Evolutionary conservation across 1,140 invertebrate genomes (phyloP), one percentile per base, ranked within the genome.

Genomic region (Elymnias hypermnestra): DNA sequence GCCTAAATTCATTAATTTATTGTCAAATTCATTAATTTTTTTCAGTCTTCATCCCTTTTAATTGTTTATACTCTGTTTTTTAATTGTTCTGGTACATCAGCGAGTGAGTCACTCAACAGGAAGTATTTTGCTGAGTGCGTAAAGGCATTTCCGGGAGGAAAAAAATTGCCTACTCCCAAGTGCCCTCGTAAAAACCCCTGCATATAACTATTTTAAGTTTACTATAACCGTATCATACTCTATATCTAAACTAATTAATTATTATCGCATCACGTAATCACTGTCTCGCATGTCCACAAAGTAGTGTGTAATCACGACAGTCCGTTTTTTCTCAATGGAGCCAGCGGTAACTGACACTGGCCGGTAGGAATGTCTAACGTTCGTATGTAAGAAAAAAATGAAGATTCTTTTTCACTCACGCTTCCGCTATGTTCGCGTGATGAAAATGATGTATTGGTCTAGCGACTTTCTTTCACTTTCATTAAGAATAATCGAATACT

Each of bases 371-470:
- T 72, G 63, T 64, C 54, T 64, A 47, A 47, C 40, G 55, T 53
- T 52, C 56, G 52, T 56, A 22, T 41, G 53, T 61, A 68, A 74
- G 67, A 81, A 81, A 82, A 82, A 74, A 74, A 51, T 65, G 51
- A 61, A 82, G 77, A 82, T 82, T 72, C 74, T 61, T 61, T 73
- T 76, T 71, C 68, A 63, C 62, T 59, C 65, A 64, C 49, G 63
- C 72, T 78, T 78, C 74, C 77, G 68, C 72, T 46, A 72, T 70
- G 56, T 54, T 77, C 72, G 77, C 77, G 77, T 82, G 77, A 82
- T 78, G 67, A 78, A 78, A 72, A 78, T 78, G 74, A 78, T 74
- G 77, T 74, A 78, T 77, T 70, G 68, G 72, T 63, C 69, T 66
- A 57, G 62, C 54, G 63, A 58, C 77, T 78, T 78, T 82, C 77